Percentiles rank a stretch among this genome's conserved stretches.
These are phyloP conservation scores for Phoxinus phoxinus DNA, from an alignment of 2,113 vertebrate genomes.

Conservation along the genomic window DNA sequence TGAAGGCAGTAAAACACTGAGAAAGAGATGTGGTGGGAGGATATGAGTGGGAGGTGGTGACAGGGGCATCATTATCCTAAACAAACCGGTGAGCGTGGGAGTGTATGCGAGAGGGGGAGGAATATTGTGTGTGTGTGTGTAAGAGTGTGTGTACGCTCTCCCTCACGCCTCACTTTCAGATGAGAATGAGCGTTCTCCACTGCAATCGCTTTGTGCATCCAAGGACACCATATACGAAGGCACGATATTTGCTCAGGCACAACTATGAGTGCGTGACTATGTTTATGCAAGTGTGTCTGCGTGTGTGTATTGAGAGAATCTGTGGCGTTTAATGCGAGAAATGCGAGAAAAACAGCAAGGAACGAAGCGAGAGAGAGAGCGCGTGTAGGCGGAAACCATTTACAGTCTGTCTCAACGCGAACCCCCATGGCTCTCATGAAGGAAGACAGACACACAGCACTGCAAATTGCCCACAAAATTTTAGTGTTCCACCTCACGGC, in stretches of 20 bases:
- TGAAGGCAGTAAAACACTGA: slow-evolving; percentile 30
- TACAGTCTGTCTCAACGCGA: slow-evolving; percentile 63
- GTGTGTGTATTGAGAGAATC: slow-evolving; percentile 18
- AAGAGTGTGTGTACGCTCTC: slow-evolving; percentile 3
- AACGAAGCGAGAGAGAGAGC: slow-evolving; percentile 52
- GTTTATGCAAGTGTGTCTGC: slow-evolving; percentile 36
- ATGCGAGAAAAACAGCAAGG: slow-evolving; percentile 24
- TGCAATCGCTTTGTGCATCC: slow-evolving; percentile 18
- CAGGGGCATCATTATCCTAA: slow-evolving; percentile 62
- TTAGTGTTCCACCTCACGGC: background rate
- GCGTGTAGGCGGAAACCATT: slow-evolving; percentile 74
- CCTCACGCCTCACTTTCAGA: slow-evolving; percentile 5
- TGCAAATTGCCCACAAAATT: slow-evolving; percentile 14
- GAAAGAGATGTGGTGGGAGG: slow-evolving; percentile 45
- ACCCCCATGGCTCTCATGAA: slow-evolving; percentile 62
- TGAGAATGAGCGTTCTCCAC: slow-evolving; percentile 7
- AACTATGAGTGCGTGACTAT: slow-evolving; percentile 8
- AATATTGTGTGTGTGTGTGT: slow-evolving; percentile 7
- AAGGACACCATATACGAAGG: slow-evolving; percentile 43
- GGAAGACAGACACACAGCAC: slow-evolving; percentile 42
- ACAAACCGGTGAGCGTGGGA: slow-evolving; percentile 58
- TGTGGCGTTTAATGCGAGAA: slow-evolving; percentile 15
- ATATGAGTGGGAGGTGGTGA: slow-evolving; percentile 56
- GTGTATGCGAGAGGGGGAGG: slow-evolving; percentile 48
- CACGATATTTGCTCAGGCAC: slow-evolving; percentile 20